phyloP scores from a whole-genome alignment of 2,888 invertebrate genomes.

The Xanthia icteritia region DNA sequence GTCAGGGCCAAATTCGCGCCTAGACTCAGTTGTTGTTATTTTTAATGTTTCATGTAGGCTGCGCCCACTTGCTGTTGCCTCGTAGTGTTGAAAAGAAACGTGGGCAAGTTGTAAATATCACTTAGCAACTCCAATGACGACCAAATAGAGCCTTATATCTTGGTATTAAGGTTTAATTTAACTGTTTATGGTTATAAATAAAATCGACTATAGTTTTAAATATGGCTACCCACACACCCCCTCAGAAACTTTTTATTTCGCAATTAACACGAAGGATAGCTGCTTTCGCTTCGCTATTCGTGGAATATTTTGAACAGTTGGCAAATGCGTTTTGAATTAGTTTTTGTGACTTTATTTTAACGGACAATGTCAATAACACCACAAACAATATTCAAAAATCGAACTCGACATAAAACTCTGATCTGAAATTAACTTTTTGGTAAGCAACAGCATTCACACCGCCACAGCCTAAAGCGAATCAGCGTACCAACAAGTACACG shows the following conservation, averaged over 20 bases:
- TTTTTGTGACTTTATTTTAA: neutral
- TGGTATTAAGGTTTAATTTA: slow-evolving; percentile 66
- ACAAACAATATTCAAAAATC: neutral
- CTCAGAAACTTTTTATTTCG: slow-evolving; percentile 81
- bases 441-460: slow-evolving; percentile 32
- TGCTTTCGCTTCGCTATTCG: slow-evolving; percentile 77
- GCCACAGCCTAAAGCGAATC: slow-evolving; percentile 43
- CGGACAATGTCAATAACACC: neutral
- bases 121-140: slow-evolving; percentile 57
- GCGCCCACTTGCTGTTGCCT: slow-evolving; percentile 79
- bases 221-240: slow-evolving; percentile 80
- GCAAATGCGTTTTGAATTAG: slow-evolving; percentile 40
- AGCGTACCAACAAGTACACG: slow-evolving; percentile 58
- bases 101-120: slow-evolving; percentile 81
- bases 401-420: slow-evolving; percentile 5
- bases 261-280: slow-evolving; percentile 80
- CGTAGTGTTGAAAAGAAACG: slow-evolving; percentile 80
- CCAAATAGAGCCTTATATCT: slow-evolving; percentile 60
- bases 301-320: slow-evolving; percentile 50
- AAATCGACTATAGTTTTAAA: slow-evolving; percentile 66
- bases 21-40: slow-evolving; percentile 76
- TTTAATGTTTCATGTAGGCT: slow-evolving; percentile 81
- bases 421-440: slow-evolving; percentile 34
- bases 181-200: slow-evolving; percentile 12
- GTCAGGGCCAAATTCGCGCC: slow-evolving; percentile 77